These are phyloP conservation scores for Numenius arquata DNA, from an alignment of 2,113 vertebrate species.

Conservation along the genomic window DNA sequence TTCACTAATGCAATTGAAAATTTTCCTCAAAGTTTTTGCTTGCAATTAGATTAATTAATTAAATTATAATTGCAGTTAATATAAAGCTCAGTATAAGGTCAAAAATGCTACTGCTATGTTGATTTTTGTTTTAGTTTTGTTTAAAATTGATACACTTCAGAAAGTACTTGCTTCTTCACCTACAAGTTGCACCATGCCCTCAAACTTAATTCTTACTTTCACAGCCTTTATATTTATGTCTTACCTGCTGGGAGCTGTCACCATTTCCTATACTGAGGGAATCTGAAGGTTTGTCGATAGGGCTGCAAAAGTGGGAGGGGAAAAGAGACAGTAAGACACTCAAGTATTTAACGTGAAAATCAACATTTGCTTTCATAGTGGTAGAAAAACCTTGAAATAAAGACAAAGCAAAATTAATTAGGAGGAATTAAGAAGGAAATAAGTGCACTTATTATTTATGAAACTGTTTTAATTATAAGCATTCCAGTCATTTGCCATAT, in stretches of 20 bases:
- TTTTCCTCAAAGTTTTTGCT: not conserved
- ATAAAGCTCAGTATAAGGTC: not conserved
- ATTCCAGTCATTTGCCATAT: not conserved
- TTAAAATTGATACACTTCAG: not conserved
- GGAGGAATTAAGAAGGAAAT: not conserved
- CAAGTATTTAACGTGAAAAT: not conserved
- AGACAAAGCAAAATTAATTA: not conserved
- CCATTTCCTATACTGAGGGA: slow-evolving; percentile 94
- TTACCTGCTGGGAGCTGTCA: slow-evolving; percentile 94
- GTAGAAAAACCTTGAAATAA: slow-evolving; percentile 2
- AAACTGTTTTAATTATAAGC: not conserved
- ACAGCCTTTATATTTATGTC: not conserved
- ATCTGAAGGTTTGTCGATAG: slow-evolving; percentile 95
- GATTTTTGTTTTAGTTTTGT: not conserved
- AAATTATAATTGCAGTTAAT: no score
- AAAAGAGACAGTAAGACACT: slow-evolving; percentile 31
- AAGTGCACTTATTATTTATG: not conserved
- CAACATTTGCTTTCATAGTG: not conserved
- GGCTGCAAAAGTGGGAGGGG: slow-evolving; percentile 78
- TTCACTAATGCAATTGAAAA: not conserved
- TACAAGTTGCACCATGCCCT: not conserved
- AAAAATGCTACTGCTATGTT: not conserved
- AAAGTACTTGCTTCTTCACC: not conserved
- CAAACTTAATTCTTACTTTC: not conserved
- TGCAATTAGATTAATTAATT: not conserved